These are phyloP conservation scores for Zygothrica quintamaculata DNA, from an alignment of 2,888 invertebrate species.

Conservation along the genomic window DNA sequence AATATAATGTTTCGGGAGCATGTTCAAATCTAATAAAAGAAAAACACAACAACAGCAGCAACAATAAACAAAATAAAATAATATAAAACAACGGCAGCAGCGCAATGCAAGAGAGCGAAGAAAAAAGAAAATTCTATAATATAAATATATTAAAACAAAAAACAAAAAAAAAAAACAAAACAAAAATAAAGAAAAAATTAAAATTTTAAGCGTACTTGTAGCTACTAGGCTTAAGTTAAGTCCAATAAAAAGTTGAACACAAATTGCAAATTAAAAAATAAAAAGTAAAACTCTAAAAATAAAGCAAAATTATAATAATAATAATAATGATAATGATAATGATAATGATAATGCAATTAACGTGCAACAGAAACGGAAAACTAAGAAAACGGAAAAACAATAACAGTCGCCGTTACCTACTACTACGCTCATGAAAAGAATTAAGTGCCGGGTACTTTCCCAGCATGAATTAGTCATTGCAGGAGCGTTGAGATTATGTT, in stretches of 20 bases:
- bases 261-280: slow-evolving; percentile 66
- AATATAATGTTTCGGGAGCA: slow-evolving; percentile 56
- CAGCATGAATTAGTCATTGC: slow-evolving; percentile 72
- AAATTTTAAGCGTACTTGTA: slow-evolving; percentile 75
- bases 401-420: slow-evolving; percentile 71
- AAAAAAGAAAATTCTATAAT: slow-evolving; percentile 73
- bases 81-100: slow-evolving; percentile 47
- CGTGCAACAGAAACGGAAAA: slow-evolving; percentile 52
- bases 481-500: slow-evolving; percentile 74
- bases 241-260: slow-evolving; percentile 76
- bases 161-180: slow-evolving; percentile 50
- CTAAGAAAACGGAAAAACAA: slow-evolving; percentile 24
- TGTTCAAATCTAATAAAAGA: no score
- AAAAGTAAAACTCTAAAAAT: slow-evolving; percentile 44
- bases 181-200: slow-evolving; percentile 65
- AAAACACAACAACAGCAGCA: slow-evolving; percentile 36
- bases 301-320: no score
- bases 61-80: slow-evolving; percentile 37
- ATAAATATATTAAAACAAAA: slow-evolving; percentile 57
- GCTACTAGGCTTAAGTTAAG: slow-evolving; percentile 76
- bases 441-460: slow-evolving; percentile 45
- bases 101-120: slow-evolving; percentile 58
- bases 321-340: slow-evolving; percentile 51
- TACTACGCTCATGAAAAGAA: slow-evolving; percentile 69
- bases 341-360: slow-evolving; percentile 37